Percentiles rank a stretch among this genome's conserved stretches.
Conservation (phyloP, 1,140 invertebrate species). For the Centruroides sculpturatus region DNA sequence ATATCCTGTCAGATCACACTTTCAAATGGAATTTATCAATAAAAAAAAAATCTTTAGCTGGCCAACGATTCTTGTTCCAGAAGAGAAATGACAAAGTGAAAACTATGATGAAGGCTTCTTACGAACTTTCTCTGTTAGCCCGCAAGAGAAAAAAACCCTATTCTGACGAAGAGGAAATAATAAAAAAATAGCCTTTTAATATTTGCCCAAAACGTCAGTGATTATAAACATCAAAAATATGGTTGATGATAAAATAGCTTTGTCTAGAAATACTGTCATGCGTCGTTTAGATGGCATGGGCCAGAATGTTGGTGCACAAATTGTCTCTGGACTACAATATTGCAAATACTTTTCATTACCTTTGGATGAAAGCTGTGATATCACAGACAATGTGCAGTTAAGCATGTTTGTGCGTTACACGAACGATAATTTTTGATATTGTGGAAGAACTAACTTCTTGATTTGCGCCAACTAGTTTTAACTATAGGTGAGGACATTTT, state of each 20-base stretch:
- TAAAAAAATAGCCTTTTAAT: background rate
- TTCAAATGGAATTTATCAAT: background rate
- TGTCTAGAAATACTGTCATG: background rate
- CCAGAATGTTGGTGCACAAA: background rate
- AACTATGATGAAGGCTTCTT: background rate
- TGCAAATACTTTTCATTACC: slow-evolving; percentile 3
- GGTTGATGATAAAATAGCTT: background rate
- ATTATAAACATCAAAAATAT: background rate
- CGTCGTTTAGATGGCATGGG: background rate
- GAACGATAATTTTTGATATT: background rate
- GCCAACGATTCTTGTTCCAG: background rate
- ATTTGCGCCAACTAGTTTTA: background rate
- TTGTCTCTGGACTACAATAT: background rate
- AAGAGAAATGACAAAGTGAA: background rate
- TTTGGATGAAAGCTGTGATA: slow-evolving; percentile 1
- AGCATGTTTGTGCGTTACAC: background rate
- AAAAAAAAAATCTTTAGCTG: background rate
- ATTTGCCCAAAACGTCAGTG: background rate
- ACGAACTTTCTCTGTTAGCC: background rate
- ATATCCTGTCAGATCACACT: background rate
- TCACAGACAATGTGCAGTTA: background rate
- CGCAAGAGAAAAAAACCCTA: background rate
- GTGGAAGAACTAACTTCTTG: background rate
- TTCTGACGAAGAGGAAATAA: background rate
- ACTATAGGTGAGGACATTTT: background rate